Evolutionary conservation across 2,797 vertebrate species (phyloP).

Genomic region (Microctenopoma stevenorrisi): DNA sequence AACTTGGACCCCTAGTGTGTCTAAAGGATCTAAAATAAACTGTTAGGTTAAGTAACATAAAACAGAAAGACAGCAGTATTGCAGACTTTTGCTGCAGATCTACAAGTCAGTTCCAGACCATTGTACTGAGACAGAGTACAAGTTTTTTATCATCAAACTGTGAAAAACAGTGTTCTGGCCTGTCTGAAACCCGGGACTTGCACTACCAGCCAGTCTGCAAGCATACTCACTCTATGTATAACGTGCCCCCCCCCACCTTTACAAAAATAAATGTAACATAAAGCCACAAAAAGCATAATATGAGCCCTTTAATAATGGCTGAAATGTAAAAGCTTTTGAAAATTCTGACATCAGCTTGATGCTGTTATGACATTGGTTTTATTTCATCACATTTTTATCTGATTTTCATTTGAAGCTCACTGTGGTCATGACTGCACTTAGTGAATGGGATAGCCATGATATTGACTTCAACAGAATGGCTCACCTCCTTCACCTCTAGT

Average conservation of each 20-base stretch:
- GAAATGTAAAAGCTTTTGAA: conserved; percentile 20
- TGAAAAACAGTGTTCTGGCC: no score
- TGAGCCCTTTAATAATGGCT: conserved; percentile 7
- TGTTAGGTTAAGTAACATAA: conserved; percentile 6
- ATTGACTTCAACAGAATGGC: conserved; percentile 57
- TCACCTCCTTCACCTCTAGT: conserved; percentile 56
- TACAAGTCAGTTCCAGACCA: conserved; percentile 28
- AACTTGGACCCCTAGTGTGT: conserved; percentile 24
- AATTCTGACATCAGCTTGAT: conserved; percentile 23
- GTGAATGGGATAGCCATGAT: conserved; percentile 34
- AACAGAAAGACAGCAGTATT: neutral
- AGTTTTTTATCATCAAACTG: conserved; percentile 28
- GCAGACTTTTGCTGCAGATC: conserved; percentile 29
- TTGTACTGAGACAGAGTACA: conserved; percentile 35
- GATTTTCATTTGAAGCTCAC: conserved; percentile 4
- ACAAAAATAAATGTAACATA: no score
- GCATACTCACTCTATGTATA: no score
- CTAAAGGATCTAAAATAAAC: conserved; percentile 19
- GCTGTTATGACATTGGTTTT: conserved; percentile 18
- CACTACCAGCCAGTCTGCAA: no score
- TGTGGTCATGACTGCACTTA: conserved; percentile 41
- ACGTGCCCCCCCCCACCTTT: no score
- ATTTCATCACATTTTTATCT: conserved; percentile 39
- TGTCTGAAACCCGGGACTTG: no score
- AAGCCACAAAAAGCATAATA: no score